These are phyloP conservation scores for Hoplostethus atlanticus DNA, from an alignment of 2,797 vertebrate genomes.

Conservation along the genomic window DNA sequence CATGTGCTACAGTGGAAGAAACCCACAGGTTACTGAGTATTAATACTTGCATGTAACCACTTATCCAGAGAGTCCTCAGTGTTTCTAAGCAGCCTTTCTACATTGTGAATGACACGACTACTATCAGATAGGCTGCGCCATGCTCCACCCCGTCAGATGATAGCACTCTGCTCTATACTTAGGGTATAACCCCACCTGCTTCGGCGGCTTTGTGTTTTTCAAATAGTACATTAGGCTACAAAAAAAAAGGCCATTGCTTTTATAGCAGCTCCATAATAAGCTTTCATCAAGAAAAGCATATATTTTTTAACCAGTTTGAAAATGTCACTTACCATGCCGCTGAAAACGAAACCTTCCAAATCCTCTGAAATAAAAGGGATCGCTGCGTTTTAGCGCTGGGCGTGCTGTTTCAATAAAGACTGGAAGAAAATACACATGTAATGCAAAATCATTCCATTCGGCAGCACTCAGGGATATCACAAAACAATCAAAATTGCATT, in stretches of 20 bases:
- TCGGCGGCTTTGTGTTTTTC: conserved; percentile 27
- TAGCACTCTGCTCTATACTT: neutral
- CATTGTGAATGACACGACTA: conserved; percentile 1
- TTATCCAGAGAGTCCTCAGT: conserved; percentile 17
- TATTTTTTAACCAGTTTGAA: neutral
- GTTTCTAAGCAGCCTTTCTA: neutral
- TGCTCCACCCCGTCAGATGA: neutral
- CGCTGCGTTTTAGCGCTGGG: conserved; percentile 40
- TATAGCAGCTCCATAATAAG: conserved; percentile 9
- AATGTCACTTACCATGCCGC: conserved; percentile 16
- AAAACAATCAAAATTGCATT: neutral
- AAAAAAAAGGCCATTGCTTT: conserved; percentile 15
- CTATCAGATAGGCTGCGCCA: conserved; percentile 22
- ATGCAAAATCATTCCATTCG: conserved; percentile 29
- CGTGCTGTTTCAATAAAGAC: neutral
- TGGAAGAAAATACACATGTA: conserved; percentile 31
- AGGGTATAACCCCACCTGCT: too few relatives aligned
- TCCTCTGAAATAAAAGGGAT: neutral
- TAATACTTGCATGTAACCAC: conserved; percentile 1
- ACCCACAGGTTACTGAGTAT: neutral
- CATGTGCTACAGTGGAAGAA: conserved; percentile 36
- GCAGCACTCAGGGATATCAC: conserved; percentile 3
- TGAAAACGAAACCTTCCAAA: neutral
- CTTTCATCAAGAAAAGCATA: neutral
- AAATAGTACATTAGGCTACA: conserved; percentile 10